Percentiles rank a stretch among this genome's conserved stretches.
Evolutionary conservation across 2,888 invertebrate species (phyloP).

Genomic region (Rhimphoctona megacephalus): DNA sequence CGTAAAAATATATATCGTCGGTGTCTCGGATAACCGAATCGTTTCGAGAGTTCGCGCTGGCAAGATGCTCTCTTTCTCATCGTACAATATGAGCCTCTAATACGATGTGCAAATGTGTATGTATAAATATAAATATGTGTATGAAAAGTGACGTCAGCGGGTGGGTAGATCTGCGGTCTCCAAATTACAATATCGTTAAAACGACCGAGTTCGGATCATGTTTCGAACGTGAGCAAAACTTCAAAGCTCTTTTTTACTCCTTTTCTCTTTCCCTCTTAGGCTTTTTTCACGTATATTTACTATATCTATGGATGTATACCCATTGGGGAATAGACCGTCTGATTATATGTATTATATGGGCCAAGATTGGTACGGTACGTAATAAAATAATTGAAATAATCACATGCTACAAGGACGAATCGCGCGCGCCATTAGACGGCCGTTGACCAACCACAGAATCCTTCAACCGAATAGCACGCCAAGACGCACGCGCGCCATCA

Average conservation of each 20-base stretch:
- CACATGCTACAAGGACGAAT: constrained; percentile 77
- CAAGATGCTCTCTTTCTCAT: constrained; percentile 75
- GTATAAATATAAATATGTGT: constrained; percentile 10
- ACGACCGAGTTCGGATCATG: constrained; percentile 73
- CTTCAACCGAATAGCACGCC: constrained; percentile 50
- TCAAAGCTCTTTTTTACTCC: constrained; percentile 42
- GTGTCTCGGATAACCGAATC: constrained; percentile 62
- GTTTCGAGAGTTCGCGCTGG: constrained; percentile 72
- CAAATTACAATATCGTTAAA: constrained; percentile 82
- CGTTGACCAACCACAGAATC: constrained; percentile 72
- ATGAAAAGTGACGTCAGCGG: constrained; percentile 74
- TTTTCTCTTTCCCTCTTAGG: constrained; percentile 11
- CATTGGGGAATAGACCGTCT: constrained; percentile 76
- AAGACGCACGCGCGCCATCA: constrained; percentile 51
- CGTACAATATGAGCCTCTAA: constrained; percentile 8
- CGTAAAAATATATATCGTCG: constrained; percentile 32
- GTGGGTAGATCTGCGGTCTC: constrained; percentile 76
- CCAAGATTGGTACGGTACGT: constrained; percentile 80
- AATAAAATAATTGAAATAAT: constrained; percentile 84
- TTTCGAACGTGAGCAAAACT: constrained; percentile 67
- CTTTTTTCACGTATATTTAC: not conserved
- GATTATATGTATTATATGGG: constrained; percentile 81
- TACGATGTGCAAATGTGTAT: constrained; percentile 40
- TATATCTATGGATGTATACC: constrained; percentile 5
- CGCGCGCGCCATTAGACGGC: constrained; percentile 72